Evolutionary conservation across 2,888 invertebrate genomes (phyloP).

Genomic region (Oxystoma pomonae): DNA sequence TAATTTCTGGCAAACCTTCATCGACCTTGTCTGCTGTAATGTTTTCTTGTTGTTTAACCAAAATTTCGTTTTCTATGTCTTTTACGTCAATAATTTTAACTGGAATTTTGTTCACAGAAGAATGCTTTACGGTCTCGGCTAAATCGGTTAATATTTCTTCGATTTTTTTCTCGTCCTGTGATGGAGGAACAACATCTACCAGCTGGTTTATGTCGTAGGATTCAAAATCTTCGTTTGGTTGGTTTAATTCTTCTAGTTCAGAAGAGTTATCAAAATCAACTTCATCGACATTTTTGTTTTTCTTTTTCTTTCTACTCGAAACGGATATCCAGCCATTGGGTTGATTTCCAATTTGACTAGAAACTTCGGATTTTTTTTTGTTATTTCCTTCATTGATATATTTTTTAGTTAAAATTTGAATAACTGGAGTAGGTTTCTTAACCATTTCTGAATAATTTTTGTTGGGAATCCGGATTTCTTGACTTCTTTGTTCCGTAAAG

Average conservation of each 20-base stretch:
- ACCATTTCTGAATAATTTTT: slow-evolving; percentile 25
- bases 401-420: background rate
- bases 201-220: slow-evolving; percentile 37
- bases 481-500: background rate
- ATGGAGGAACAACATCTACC: slow-evolving; percentile 35
- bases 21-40: background rate
- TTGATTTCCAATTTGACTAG: slow-evolving; percentile 4
- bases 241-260: slow-evolving; percentile 21
- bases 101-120: slow-evolving; percentile 5
- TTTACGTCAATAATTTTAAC: slow-evolving; percentile 30
- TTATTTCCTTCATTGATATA: slow-evolving; percentile 5
- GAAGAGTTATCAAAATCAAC: slow-evolving; percentile 16
- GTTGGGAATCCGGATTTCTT: background rate
- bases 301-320: slow-evolving; percentile 44
- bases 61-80: slow-evolving; percentile 34
- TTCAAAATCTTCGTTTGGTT: slow-evolving; percentile 33
- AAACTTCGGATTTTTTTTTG: slow-evolving; percentile 6
- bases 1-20: background rate
- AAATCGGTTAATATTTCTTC: slow-evolving; percentile 26
- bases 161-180: slow-evolving; percentile 18
- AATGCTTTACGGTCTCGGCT: slow-evolving; percentile 22
- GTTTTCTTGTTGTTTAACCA: slow-evolving; percentile 23
- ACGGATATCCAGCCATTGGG: slow-evolving; percentile 45
- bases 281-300: slow-evolving; percentile 37
- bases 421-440: slow-evolving; percentile 11